Base-by-base conservation (phyloP, 2,888 invertebrate genomes). In the Sarcophaga caerulescens region DNA sequence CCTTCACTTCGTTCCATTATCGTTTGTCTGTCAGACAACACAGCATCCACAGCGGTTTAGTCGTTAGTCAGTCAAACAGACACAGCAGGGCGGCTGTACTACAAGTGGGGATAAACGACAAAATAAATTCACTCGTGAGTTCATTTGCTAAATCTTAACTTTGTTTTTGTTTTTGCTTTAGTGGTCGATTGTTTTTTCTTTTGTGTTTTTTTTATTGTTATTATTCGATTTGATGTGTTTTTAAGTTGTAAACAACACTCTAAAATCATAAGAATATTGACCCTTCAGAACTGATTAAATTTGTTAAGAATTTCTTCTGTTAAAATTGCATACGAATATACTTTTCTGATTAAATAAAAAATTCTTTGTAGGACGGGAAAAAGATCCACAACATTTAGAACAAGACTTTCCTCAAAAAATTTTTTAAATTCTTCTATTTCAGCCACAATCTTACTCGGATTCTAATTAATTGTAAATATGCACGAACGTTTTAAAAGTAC, bases 81-180 rank as follows among this genome's bases (percentile, higher is more conserved):
- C 86, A 78, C 86, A 86, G 86, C 86, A 84, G 82, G 82, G 76
- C 71, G 86, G 81, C 84, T 78, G 78, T 65, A 57, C 21, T 75
- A 81, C 73, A 74, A 74, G 83, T 83, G 76, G 76, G 66, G 77
- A 80, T 69, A 81, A 70, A 78, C 77, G 75, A 84, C 70, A 75
- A 71, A 74, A 63, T 65, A 45, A 47, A 70, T 70, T 78, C 57
- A 69, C 76, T 81, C 74, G 25, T 60, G 59, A 65, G 44, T 79
- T 81, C 45, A 75, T 78, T 73, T 76, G 80, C 62, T 78, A 83
- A 78, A 83, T 84, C 74, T 79, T 19, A 69, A 35, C 70, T 70
- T 75, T 84, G 69, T 45, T 60, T 74, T 70, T 47, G 17, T 66
- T 8, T 8, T 35, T 10, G 35, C 1, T 35, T 25, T 25, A 1